Conservation (phyloP, 2,888 invertebrate genomes). For the Omphaloscelis lunosa region DNA sequence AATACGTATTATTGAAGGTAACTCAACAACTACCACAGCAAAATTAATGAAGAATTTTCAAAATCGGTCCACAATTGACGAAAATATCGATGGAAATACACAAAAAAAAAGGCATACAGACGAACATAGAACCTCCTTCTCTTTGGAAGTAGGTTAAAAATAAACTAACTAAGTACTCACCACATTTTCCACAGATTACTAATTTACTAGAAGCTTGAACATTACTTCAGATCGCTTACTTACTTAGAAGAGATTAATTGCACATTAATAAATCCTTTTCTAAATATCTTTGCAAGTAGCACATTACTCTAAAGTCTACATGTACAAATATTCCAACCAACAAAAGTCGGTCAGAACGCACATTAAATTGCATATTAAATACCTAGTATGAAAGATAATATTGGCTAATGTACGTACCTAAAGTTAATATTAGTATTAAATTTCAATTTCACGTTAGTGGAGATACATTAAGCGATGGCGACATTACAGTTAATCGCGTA, state of each 20-base stretch:
- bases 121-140: no score
- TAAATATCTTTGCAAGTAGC: slow-evolving; percentile 6
- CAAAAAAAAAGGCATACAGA: no score
- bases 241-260: slow-evolving; percentile 1
- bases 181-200: neutral
- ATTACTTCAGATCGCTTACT: neutral
- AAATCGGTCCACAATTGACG: no score
- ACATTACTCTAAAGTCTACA: neutral
- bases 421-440: slow-evolving; percentile 32
- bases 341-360: slow-evolving; percentile 40
- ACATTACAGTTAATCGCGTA: slow-evolving; percentile 57
- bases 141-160: no score
- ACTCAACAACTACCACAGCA: no score
- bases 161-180: neutral
- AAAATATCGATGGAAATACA: no score
- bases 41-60: no score
- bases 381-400: slow-evolving; percentile 28
- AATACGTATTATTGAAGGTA: no score
- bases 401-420: slow-evolving; percentile 1
- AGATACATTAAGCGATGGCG: slow-evolving; percentile 20
- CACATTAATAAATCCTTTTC: slow-evolving; percentile 16
- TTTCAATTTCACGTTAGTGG: slow-evolving; percentile 39
- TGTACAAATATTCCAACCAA: slow-evolving; percentile 5
- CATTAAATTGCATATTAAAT: slow-evolving; percentile 13
- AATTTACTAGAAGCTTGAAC: neutral